Conservation (phyloP, 2,113 vertebrate genomes). For the Cyanoramphus novaezelandiae region DNA sequence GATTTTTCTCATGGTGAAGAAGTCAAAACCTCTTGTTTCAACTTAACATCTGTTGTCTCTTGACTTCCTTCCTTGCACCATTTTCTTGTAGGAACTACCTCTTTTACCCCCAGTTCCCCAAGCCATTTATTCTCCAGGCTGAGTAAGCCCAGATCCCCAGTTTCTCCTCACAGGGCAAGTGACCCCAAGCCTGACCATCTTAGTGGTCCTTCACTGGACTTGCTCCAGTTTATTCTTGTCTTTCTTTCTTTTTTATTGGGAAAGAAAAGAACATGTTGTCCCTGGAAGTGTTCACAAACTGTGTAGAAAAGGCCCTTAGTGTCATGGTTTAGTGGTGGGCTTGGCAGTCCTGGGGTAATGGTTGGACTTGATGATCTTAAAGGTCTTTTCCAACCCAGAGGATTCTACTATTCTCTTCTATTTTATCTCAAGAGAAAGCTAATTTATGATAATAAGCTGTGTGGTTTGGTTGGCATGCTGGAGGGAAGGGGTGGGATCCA, state of each 20-base stretch:
- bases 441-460: not conserved
- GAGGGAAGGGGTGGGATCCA: not conserved
- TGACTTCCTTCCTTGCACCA: not conserved
- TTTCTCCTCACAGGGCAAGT: not conserved
- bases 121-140: not conserved
- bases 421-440: not conserved
- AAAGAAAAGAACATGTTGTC: not conserved
- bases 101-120: accelerated
- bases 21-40: not conserved
- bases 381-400: not conserved
- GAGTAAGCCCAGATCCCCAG: not conserved
- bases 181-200: not conserved
- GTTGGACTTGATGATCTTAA: not conserved
- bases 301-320: not conserved
- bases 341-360: not conserved
- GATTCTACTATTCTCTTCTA: not conserved
- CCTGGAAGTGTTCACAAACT: not conserved
- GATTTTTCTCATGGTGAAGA: not conserved
- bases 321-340: not conserved
- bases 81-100: not conserved
- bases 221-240: not conserved
- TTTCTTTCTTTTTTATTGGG: not conserved
- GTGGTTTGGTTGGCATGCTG: not conserved
- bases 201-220: not conserved
- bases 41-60: not conserved